Conservation (phyloP, 2,797 vertebrate species). For the Tragopan temminckii region DNA sequence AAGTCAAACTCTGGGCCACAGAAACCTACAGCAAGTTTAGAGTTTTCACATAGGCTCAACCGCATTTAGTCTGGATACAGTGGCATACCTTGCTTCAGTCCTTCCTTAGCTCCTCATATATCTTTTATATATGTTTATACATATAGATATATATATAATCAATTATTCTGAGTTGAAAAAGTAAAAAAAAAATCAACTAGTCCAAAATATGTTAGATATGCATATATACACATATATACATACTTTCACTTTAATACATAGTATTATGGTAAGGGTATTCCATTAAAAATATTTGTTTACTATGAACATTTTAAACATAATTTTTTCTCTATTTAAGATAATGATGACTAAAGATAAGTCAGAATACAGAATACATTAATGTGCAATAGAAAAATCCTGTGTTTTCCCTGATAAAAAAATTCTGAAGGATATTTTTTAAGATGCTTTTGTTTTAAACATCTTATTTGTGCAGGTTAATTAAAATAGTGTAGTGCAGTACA, state of each 20-base stretch:
- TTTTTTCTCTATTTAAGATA: not conserved
- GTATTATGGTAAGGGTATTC: too few relatives aligned
- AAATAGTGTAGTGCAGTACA: not conserved
- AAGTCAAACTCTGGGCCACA: not conserved
- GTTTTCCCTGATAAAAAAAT: not conserved
- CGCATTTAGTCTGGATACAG: not conserved
- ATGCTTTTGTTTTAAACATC: not conserved
- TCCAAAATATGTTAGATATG: too few relatives aligned
- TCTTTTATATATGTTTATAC: too few relatives aligned
- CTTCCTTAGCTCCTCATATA: not conserved
- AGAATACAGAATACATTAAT: not conserved
- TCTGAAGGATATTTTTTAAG: not conserved
- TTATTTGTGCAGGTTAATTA: not conserved
- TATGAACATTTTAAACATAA: too few relatives aligned
- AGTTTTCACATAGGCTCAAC: rapidly evolving
- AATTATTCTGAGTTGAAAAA: too few relatives aligned
- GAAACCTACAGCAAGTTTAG: not conserved
- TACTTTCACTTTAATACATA: too few relatives aligned
- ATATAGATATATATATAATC: not conserved
- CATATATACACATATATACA: too few relatives aligned
- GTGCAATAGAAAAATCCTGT: not conserved
- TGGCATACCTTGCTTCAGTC: not conserved
- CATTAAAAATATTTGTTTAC: too few relatives aligned
- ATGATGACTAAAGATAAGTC: not conserved
- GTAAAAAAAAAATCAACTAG: too few relatives aligned